Conservation (phyloP, 2,797 vertebrate genomes). For the Epinephelus coioides region DNA sequence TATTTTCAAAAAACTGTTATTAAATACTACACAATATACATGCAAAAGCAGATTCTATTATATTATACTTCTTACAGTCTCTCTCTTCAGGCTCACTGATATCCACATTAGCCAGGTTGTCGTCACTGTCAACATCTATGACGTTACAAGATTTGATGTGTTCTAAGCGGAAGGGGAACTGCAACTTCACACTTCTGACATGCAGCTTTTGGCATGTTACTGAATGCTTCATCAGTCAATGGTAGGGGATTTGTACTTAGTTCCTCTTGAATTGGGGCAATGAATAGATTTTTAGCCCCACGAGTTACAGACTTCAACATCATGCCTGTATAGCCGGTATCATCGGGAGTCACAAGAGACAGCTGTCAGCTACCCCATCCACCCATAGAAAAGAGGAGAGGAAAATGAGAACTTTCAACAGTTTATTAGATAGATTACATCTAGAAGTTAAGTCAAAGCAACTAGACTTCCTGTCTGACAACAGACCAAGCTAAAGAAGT, state of each 20-base stretch:
- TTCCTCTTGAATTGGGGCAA: slow-evolving; percentile 29
- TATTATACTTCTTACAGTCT: neutral
- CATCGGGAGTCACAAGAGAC: slow-evolving; percentile 4
- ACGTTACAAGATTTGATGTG: slow-evolving; percentile 33
- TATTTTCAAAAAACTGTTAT: neutral
- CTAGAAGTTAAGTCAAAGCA: neutral
- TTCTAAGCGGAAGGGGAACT: slow-evolving; percentile 31
- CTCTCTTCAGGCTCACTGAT: neutral
- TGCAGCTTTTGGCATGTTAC: slow-evolving; percentile 35
- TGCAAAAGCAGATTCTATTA: neutral
- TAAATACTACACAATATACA: neutral
- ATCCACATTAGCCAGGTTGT: slow-evolving; percentile 13
- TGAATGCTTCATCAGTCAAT: slow-evolving; percentile 40
- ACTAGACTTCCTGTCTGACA: neutral
- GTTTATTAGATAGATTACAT: neutral
- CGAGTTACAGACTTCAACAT: neutral
- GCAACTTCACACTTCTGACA: slow-evolving; percentile 34
- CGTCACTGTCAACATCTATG: slow-evolving; percentile 26
- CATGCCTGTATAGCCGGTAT: neutral
- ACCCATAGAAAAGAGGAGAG: neutral
- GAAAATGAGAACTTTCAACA: neutral
- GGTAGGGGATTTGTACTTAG: slow-evolving; percentile 22
- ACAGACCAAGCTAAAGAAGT: neutral
- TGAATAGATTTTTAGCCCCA: slow-evolving; percentile 1
- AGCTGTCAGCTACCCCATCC: slow-evolving; percentile 1